phyloP scores from a whole-genome alignment of 2,888 invertebrate genomes.

The Aricia artaxerxes region DNA sequence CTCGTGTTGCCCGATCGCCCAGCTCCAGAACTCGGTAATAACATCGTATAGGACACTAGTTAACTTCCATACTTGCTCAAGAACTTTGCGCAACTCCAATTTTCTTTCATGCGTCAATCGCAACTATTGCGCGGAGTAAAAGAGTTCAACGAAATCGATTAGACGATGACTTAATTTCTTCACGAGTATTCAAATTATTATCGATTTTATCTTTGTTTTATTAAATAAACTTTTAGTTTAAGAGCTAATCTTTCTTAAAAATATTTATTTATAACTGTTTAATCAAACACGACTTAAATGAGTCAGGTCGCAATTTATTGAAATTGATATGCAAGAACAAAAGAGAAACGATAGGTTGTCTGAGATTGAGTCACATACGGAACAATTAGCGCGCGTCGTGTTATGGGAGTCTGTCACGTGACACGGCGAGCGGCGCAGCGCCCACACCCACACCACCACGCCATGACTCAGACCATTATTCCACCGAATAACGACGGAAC shows the following conservation, averaged over 20 bases:
- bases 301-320: conserved; percentile 11
- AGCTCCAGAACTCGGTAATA: conserved; percentile 3
- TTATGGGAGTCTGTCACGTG: conserved; percentile 30
- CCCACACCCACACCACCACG: conserved; percentile 29
- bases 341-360: conserved; percentile 20
- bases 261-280: not conserved
- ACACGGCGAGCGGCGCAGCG: conserved; percentile 17
- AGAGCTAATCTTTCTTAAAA: not conserved
- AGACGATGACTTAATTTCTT: not conserved
- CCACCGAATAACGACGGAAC: not conserved
- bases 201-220: not conserved
- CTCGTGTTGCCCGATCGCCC: not conserved
- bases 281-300: not conserved
- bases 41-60: not conserved
- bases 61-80: conserved; percentile 3
- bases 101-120: not conserved
- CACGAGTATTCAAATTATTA: not conserved
- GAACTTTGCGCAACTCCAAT: not conserved
- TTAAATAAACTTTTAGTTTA: not conserved
- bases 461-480: conserved; percentile 31
- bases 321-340: conserved; percentile 20
- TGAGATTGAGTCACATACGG: conserved; percentile 4
- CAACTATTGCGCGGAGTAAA: conserved; percentile 1
- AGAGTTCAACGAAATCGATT: conserved; percentile 10
- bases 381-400: conserved; percentile 16